Conservation (phyloP, 2,888 invertebrate genomes). For the Apamea crenata region DNA sequence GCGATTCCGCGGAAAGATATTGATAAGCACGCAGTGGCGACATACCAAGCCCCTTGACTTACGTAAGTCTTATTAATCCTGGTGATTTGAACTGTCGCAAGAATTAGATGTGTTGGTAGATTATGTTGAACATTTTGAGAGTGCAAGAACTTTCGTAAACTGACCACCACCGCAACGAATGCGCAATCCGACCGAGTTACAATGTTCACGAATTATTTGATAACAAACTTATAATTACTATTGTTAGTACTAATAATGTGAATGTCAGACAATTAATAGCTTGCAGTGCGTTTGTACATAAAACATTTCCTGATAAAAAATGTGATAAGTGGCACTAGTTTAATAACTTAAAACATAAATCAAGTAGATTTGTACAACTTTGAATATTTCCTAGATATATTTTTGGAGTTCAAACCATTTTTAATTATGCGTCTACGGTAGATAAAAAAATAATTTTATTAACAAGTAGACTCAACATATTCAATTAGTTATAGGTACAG, state of each 20-base stretch:
- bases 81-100: conserved; percentile 62
- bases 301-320: conserved; percentile 8
- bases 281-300: conserved; percentile 13
- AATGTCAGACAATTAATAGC: conserved; percentile 30
- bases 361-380: conserved; percentile 1
- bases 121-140: conserved; percentile 64
- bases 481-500: neutral
- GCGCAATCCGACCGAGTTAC: conserved; percentile 71
- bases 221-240: conserved; percentile 71
- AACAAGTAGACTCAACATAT: neutral
- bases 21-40: conserved; percentile 36
- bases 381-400: conserved; percentile 8
- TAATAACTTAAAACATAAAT: neutral
- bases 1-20: conserved; percentile 25
- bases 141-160: conserved; percentile 71
- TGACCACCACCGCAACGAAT: conserved; percentile 53
- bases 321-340: neutral
- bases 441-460: conserved; percentile 16
- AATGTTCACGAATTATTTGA: conserved; percentile 73
- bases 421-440: neutral
- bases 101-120: conserved; percentile 67
- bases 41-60: conserved; percentile 38
- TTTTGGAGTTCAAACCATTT: neutral
- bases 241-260: conserved; percentile 55
- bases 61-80: conserved; percentile 61